A percentile compares a stretch with the other conserved stretches of the same genome.
phyloP scores from a whole-genome alignment of 2,797 vertebrate species.

The Trachops cirrhosus region DNA sequence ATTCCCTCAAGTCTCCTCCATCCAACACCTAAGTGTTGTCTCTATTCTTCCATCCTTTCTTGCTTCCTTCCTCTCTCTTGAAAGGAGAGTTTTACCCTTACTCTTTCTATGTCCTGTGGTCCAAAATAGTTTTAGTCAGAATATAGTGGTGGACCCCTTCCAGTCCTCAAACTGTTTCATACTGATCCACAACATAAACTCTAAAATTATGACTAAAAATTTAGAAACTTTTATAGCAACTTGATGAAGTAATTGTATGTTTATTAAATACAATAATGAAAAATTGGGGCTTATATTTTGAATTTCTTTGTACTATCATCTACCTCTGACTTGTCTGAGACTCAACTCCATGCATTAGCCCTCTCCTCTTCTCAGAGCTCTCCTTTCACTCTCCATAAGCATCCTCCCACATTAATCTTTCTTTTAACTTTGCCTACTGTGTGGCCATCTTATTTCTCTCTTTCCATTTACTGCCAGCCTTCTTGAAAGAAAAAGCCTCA shows the following conservation, averaged over 20 bases:
- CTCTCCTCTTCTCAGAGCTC: not conserved
- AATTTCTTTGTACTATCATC: conserved; percentile 11
- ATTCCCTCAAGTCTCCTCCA: not conserved
- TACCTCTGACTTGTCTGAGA: conserved; percentile 35
- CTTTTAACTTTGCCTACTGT: conserved; percentile 10
- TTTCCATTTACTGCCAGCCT: not conserved
- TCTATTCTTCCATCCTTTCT: not conserved
- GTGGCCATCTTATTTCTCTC: not conserved
- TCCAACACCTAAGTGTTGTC: not conserved
- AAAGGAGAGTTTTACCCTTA: not conserved
- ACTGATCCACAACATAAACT: not conserved
- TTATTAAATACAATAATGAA: not conserved
- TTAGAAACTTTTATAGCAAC: not conserved
- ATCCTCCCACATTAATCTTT: conserved; percentile 7
- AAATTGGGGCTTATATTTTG: conserved; percentile 13
- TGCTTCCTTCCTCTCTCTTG: not conserved
- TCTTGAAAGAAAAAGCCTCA: conserved; percentile 19
- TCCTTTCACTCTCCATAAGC: not conserved
- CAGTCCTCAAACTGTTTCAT: not conserved
- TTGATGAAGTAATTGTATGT: not conserved
- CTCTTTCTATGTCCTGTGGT: not conserved
- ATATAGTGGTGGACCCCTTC: not conserved
- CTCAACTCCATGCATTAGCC: not conserved
- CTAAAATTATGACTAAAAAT: not conserved
- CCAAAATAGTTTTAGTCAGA: not conserved